phyloP scores from a whole-genome alignment of 2,888 invertebrate genomes.

The Hypselothyrea guttata region DNA sequence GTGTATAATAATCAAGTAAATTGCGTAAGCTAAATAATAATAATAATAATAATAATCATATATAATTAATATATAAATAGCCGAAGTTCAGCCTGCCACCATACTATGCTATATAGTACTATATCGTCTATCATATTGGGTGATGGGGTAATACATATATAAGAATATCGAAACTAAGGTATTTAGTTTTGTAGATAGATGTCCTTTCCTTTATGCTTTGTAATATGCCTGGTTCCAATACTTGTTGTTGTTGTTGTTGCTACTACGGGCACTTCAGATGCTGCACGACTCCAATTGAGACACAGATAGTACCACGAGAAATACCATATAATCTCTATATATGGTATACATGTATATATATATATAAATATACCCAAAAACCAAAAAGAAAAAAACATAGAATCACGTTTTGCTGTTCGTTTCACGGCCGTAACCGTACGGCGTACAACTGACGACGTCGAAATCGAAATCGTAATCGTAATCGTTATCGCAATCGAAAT shows the following conservation, averaged over 20 bases:
- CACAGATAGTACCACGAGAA: conserved; percentile 74
- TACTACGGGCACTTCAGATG: conserved; percentile 70
- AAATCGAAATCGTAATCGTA: no score
- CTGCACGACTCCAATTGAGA: conserved; percentile 68
- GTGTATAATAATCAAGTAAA: conserved; percentile 10
- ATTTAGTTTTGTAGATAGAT: neutral
- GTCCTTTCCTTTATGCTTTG: neutral
- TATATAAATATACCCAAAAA: no score
- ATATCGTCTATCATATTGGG: conserved; percentile 6
- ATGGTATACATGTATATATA: conserved; percentile 3
- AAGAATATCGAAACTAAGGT: neutral
- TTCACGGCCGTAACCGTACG: no score
- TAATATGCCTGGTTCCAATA: conserved; percentile 9
- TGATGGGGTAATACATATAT: conserved; percentile 1
- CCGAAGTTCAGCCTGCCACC: no score
- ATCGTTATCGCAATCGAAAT: no score
- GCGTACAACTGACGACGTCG: no score
- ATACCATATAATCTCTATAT: conserved; percentile 33
- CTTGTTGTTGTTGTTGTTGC: conserved; percentile 20
- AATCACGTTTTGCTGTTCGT: conserved; percentile 2
- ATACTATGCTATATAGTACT: no score
- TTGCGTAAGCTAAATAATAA: no score
- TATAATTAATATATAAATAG: neutral
- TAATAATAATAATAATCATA: conserved; percentile 2
- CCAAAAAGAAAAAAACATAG: neutral